Percentiles rank a stretch among this genome's conserved stretches.
Evolutionary conservation across 2,113 vertebrate genomes (phyloP).

Genomic region (Barnardius zonarius): DNA sequence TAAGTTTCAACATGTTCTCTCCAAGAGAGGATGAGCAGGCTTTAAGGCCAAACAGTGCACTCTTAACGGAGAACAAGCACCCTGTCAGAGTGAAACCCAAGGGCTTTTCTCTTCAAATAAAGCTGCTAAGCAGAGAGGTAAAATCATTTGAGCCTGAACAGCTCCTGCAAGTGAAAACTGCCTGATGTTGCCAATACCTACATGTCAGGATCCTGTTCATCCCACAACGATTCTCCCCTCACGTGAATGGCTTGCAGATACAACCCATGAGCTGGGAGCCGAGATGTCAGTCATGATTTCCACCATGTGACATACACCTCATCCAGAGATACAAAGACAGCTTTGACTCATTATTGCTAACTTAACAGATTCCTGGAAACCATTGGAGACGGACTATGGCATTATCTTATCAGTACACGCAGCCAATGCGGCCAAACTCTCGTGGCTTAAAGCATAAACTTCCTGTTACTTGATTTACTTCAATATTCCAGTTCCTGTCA

Average conservation of each 20-base stretch:
- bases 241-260: not conserved
- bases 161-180: not conserved
- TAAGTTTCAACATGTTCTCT: not conserved
- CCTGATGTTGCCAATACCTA: not conserved
- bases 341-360: not conserved
- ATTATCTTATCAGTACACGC: not conserved
- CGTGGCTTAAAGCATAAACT: not conserved
- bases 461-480: not conserved
- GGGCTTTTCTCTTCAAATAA: not conserved
- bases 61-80: not conserved
- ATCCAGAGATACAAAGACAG: not conserved
- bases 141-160: not conserved
- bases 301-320: accelerated
- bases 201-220: not conserved
- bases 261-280: not conserved
- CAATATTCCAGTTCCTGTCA: not conserved
- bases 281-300: not conserved
- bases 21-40: not conserved
- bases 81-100: not conserved
- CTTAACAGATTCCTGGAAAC: not conserved
- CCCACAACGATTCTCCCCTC: not conserved
- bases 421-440: not conserved
- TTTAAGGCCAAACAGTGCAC: not conserved
- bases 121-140: not conserved
- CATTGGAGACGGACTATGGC: not conserved